Evolutionary conservation across 2,113 vertebrate species (phyloP).

Genomic region (Phalacrocorax carbo): DNA sequence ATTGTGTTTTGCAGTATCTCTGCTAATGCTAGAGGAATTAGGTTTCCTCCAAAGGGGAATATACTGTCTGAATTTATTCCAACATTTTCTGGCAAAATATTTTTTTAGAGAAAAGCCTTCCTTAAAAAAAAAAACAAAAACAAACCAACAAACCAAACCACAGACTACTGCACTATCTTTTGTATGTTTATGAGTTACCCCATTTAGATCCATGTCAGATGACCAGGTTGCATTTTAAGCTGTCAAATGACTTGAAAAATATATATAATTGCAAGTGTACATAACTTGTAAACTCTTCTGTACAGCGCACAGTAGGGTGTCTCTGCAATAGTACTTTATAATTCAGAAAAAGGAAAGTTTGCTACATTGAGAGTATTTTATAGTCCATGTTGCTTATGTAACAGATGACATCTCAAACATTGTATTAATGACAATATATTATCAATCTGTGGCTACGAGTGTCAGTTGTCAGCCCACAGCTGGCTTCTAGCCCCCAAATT

Average conservation of each 20-base stretch:
- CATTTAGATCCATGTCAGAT: neutral
- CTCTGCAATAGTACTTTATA: neutral
- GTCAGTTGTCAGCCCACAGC: constrained; percentile 8
- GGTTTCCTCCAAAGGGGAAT: neutral
- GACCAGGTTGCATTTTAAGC: neutral
- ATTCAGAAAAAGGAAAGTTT: neutral
- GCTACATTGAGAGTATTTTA: neutral
- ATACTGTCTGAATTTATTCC: neutral
- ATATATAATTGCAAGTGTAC: neutral
- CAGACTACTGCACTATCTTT: neutral
- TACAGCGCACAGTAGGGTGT: neutral
- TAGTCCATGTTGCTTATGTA: neutral
- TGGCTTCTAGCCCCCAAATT: neutral
- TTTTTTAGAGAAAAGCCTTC: neutral
- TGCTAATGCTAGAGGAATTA: neutral
- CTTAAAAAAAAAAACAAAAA: neutral
- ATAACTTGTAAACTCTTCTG: neutral
- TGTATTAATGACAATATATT: neutral
- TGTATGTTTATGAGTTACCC: neutral
- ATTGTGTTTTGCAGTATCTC: neutral
- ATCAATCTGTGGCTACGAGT: neutral
- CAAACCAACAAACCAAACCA: neutral
- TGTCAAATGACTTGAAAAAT: neutral
- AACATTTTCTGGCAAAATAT: neutral
- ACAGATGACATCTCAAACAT: neutral